phyloP scores from a whole-genome alignment of 2,797 vertebrate species.

The Zalophus californianus region DNA sequence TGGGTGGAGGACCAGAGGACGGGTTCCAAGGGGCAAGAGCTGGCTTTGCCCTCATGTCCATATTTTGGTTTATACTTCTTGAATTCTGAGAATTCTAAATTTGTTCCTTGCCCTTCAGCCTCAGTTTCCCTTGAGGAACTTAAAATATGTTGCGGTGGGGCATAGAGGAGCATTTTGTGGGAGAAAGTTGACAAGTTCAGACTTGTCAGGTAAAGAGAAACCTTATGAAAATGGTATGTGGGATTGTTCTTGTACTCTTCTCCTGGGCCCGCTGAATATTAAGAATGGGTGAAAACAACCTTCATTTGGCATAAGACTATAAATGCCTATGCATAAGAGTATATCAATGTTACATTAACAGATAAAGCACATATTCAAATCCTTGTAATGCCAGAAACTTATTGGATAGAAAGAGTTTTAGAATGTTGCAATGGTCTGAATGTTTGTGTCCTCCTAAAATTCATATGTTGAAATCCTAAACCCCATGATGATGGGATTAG shows the following conservation, averaged over 20 bases:
- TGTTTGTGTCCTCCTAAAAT: background rate
- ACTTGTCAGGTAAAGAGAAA: background rate
- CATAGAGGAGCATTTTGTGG: background rate
- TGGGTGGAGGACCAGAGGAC: background rate
- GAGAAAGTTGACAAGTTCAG: background rate
- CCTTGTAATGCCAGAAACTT: background rate
- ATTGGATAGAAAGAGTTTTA: background rate
- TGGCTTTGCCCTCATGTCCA: background rate
- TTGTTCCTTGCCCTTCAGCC: background rate
- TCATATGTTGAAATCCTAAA: background rate
- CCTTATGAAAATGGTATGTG: background rate
- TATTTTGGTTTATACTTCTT: background rate
- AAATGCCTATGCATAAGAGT: background rate
- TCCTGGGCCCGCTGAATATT: background rate
- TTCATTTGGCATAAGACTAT: background rate
- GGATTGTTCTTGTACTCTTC: background rate
- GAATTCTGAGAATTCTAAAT: background rate
- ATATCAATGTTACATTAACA: background rate
- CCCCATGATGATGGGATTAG: background rate
- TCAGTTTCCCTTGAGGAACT: background rate
- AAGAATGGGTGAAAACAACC: background rate
- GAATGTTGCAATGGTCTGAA: background rate
- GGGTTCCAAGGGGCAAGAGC: background rate
- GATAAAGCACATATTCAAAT: background rate
- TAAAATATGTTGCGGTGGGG: background rate